phyloP scores from a whole-genome alignment of 1,140 invertebrate species.

The Pectinophora gossypiella region DNA sequence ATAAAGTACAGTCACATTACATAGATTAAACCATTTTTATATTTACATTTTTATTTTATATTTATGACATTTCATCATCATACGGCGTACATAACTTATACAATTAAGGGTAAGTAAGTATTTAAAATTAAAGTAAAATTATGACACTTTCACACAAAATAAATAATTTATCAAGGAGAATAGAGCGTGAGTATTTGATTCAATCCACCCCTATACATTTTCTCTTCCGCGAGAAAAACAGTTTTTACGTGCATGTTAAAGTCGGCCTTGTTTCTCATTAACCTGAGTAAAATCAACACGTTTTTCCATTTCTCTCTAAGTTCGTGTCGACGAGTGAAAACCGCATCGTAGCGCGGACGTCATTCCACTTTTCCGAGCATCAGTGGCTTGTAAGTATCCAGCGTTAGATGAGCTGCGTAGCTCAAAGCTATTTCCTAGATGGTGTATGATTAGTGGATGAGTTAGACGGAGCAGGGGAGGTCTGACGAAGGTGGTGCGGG shows the following conservation, averaged over 20 bases:
- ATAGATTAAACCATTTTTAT: too few relatives aligned
- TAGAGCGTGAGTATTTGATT: too few relatives aligned
- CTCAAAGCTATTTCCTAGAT: slow-evolving; percentile 14
- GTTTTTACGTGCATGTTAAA: slow-evolving; percentile 5
- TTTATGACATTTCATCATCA: too few relatives aligned
- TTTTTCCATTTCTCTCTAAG: slow-evolving; percentile 49
- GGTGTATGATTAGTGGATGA: slow-evolving; percentile 12
- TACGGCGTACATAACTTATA: too few relatives aligned
- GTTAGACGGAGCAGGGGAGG: slow-evolving; percentile 19
- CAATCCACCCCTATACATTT: not conserved
- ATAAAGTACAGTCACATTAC: too few relatives aligned
- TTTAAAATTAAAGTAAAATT: too few relatives aligned
- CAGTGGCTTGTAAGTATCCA: slow-evolving; percentile 52
- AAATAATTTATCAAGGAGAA: too few relatives aligned
- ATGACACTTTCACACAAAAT: too few relatives aligned
- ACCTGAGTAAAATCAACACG: slow-evolving; percentile 29
- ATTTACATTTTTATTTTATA: too few relatives aligned
- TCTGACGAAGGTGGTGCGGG: slow-evolving; percentile 39
- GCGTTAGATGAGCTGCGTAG: slow-evolving; percentile 31
- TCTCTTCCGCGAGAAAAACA: not conserved
- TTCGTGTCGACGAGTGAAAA: slow-evolving; percentile 67
- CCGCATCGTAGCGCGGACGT: slow-evolving; percentile 56
- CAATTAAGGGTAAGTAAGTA: too few relatives aligned
- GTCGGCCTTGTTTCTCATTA: slow-evolving; percentile 15
- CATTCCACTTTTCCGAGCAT: slow-evolving; percentile 71